Evolutionary conservation across 2,888 invertebrate genomes (phyloP).

Genomic region (Oligia strigilis): DNA sequence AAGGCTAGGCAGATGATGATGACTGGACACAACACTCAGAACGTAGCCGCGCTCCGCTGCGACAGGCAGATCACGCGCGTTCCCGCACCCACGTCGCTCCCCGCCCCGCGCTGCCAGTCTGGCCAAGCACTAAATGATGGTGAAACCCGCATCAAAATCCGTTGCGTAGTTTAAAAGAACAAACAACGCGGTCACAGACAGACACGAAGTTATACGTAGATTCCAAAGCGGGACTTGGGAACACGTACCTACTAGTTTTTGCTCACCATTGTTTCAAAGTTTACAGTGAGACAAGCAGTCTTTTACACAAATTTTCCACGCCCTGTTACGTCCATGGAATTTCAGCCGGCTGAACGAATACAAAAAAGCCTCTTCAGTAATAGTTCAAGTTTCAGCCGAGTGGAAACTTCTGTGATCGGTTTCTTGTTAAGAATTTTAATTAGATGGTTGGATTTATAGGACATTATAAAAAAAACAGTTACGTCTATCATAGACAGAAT

Average conservation of each 20-base stretch:
- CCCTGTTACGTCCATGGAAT: conserved; percentile 51
- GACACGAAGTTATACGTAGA: background rate
- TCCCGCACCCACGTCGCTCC: too few relatives aligned
- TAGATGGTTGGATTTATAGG: conserved; percentile 3
- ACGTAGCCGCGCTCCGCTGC: too few relatives aligned
- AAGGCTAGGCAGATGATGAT: too few relatives aligned
- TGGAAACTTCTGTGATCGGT: conserved; percentile 20
- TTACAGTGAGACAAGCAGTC: conserved; percentile 45
- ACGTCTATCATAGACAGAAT: background rate
- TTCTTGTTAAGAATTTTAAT: conserved; percentile 29
- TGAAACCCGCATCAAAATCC: background rate
- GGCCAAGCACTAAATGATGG: background rate
- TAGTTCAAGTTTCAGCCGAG: conserved; percentile 42
- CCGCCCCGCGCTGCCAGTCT: too few relatives aligned
- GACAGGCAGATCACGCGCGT: too few relatives aligned
- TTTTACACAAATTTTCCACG: conserved; percentile 54
- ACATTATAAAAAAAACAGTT: background rate
- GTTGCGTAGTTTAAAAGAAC: background rate
- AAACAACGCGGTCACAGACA: background rate
- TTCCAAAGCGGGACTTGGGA: conserved; percentile 42
- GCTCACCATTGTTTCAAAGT: conserved; percentile 54
- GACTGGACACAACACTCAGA: too few relatives aligned
- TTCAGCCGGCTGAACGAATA: conserved; percentile 45
- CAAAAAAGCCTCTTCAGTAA: conserved; percentile 50
- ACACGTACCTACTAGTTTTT: conserved; percentile 65